Conservation (phyloP, 2,888 invertebrate species). For the Ochropacha duplaris region DNA sequence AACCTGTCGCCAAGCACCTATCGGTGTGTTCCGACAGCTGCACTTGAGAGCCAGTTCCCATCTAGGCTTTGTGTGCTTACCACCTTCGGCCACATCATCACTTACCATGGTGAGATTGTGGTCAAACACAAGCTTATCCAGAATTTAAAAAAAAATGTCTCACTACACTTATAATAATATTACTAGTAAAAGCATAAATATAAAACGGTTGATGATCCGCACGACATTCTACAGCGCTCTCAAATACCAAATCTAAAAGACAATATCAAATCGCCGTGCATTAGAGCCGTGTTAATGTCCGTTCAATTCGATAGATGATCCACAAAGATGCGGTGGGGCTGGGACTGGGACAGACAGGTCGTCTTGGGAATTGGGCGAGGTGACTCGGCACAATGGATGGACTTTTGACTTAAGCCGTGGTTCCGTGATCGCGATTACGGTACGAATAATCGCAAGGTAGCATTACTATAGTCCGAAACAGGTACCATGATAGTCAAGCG, state of each 20-base stretch:
- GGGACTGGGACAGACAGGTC: constrained; percentile 40
- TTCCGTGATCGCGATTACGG: constrained; percentile 10
- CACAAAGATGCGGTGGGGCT: constrained; percentile 38
- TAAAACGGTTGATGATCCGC: neutral
- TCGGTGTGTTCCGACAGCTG: no score
- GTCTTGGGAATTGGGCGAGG: constrained; percentile 56
- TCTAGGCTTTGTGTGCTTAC: no score
- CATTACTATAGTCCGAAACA: no score
- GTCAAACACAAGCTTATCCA: no score
- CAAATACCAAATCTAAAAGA: neutral
- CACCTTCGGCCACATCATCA: no score
- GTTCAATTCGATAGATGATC: constrained; percentile 19
- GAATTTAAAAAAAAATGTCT: no score
- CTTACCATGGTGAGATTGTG: no score
- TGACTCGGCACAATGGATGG: constrained; percentile 45
- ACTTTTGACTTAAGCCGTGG: constrained; percentile 34
- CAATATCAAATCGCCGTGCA: constrained; percentile 12
- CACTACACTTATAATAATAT: no score
- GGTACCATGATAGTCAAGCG: no score
- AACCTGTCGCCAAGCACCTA: no score
- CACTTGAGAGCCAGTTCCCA: no score
- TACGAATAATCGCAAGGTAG: neutral
- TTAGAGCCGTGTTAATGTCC: constrained; percentile 15
- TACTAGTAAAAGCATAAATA: no score
- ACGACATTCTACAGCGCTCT: neutral